Base-by-base conservation (phyloP, 2,888 invertebrate species). In the Andrena praecox region DNA sequence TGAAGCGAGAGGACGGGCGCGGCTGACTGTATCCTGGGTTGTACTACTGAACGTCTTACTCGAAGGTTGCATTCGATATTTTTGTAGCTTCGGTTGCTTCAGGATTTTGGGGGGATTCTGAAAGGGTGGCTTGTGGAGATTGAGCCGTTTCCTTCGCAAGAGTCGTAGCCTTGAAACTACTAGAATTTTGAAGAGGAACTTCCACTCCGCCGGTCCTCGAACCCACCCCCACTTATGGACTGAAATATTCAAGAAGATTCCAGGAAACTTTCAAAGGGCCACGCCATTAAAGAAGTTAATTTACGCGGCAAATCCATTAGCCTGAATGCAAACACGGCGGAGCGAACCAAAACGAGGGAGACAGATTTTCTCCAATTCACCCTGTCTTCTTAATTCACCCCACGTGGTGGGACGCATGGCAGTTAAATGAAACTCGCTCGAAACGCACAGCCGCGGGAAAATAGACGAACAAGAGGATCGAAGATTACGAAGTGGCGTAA, bases 211-310 rank as follows among this genome's bases (percentile, higher is more conserved):
- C n/a, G 31, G n/a, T 20, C 66, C 29, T 50, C n/a, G 16, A n/a
- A 64, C 42, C 50, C 8, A 29, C 50, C n/a, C 24, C 42, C n/a
- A 66, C n/a, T 66, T 66, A 31, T 31, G 31, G 29, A n/a, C 50
- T 50, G 66, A 50, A 66, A 66, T 66, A 66, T 66, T 50, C 66
- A 31, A 4, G 48, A 10, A 8, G 16, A 50, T 48, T 29, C n/a
- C 56, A 27, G 24, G 56, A 7, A 56, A 56, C 27, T 56, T 56
- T 56, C 56, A 56, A 56, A 56, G 56, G 56, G 5, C 56, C 24
- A 27, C 56, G 24, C 3, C 56, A 27, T 56, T 56, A 56, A 56
- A 56, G 56, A 56, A 56, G 56, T 56, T 56, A 27, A 56, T 56
- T 56, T 56, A 10, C 56, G 56, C 12, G 56, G 56, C 56, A 56